phyloP scores from a whole-genome alignment of 2,888 invertebrate species.

The Drosophila bunnanda region DNA sequence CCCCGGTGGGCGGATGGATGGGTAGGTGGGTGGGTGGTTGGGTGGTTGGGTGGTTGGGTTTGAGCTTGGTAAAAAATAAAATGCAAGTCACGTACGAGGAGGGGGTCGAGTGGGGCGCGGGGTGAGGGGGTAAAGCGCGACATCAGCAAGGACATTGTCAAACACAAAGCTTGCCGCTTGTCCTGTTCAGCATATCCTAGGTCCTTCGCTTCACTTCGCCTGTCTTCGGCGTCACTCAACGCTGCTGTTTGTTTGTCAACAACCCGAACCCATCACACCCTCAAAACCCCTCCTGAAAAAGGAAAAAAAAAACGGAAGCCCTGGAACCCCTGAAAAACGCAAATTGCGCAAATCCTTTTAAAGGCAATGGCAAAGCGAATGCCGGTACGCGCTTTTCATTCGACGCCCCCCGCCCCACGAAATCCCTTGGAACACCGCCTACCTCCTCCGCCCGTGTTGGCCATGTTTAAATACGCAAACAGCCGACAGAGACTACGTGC shows the following conservation, averaged over 20 bases:
- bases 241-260: conserved; percentile 78
- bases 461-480: conserved; percentile 77
- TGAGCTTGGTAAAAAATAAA: conserved; percentile 59
- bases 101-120: conserved; percentile 1
- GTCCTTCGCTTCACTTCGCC: conserved; percentile 46
- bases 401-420: conserved; percentile 19
- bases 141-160: conserved; percentile 79
- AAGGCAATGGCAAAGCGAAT: conserved; percentile 63
- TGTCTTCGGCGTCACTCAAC: conserved; percentile 77
- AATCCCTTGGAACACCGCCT: conserved; percentile 3
- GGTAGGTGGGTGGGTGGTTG: too few species aligned
- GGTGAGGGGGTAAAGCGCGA: conserved; percentile 53
- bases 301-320: conserved; percentile 1
- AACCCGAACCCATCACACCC: conserved; percentile 48
- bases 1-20: conserved; percentile 48
- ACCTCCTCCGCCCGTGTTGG: conserved; percentile 9
- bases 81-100: conserved; percentile 75
- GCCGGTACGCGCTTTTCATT: conserved; percentile 60
- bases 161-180: conserved; percentile 68
- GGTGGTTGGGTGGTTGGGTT: conserved; percentile 1
- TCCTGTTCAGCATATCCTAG: conserved; percentile 49
- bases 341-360: conserved; percentile 83
- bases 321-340: conserved; percentile 62
- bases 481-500: conserved; percentile 79
- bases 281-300: conserved; percentile 13